Conservation (phyloP, 2,888 invertebrate species). For the Aspidiotus rigidus region DNA sequence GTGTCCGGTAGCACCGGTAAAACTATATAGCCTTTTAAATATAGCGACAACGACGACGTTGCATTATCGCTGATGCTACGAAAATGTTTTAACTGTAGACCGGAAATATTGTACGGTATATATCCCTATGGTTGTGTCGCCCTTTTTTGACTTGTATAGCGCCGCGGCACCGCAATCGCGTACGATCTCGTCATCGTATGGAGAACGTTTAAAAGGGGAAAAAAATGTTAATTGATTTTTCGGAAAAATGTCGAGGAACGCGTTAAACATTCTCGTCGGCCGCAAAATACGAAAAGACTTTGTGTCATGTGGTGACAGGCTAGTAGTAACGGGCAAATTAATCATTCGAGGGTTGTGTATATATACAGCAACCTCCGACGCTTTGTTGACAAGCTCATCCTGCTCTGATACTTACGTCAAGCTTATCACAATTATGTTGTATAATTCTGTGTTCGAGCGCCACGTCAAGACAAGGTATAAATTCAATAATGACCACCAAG, state of each 20-base stretch:
- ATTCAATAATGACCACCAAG: no score
- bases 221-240: constrained; percentile 4
- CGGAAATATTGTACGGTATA: neutral
- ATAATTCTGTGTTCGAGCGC: no score
- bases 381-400: no score
- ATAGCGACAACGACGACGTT: neutral
- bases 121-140: neutral
- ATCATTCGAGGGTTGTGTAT: no score
- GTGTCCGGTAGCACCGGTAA: neutral
- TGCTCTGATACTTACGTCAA: no score
- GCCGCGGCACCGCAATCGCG: no score
- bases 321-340: no score
- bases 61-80: constrained; percentile 2
- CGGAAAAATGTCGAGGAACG: neutral
- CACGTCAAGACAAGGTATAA: no score
- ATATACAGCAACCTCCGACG: no score
- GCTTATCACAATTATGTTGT: no score
- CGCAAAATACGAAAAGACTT: neutral
- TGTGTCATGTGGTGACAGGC: no score
- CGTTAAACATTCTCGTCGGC: neutral
- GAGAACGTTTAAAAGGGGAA: neutral
- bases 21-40: neutral
- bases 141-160: neutral
- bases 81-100: neutral
- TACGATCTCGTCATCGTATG: no score